Percentiles rank a stretch among this genome's conserved stretches.
These are phyloP conservation scores for Gallinago nigripennis DNA, from an alignment of 2,797 vertebrate genomes.

Conservation along the genomic window DNA sequence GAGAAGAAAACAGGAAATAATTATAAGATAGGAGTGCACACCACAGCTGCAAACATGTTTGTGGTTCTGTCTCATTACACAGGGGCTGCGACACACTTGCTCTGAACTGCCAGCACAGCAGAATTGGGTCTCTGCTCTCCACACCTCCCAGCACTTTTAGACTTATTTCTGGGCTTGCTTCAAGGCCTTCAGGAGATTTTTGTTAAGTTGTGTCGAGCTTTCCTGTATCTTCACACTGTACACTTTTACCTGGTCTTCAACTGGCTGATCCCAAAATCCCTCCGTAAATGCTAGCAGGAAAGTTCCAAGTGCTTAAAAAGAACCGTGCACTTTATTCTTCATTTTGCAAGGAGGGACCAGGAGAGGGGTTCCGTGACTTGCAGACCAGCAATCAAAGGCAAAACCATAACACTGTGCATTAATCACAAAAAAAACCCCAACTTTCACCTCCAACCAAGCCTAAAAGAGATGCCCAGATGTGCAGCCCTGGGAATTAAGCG, in stretches of 20 bases:
- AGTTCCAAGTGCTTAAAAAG: background rate
- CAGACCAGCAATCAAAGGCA: background rate
- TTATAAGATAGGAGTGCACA: background rate
- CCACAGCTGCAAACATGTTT: conserved; percentile 5
- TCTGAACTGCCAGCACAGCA: background rate
- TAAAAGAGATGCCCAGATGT: background rate
- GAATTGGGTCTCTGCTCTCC: background rate
- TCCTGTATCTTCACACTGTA: background rate
- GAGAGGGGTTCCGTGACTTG: background rate
- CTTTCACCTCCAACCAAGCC: background rate
- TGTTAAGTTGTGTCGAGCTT: background rate
- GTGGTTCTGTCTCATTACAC: background rate
- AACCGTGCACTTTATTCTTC: background rate
- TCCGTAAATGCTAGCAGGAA: background rate
- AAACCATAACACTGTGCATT: background rate
- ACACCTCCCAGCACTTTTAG: background rate
- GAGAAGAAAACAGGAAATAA: conserved; percentile 55
- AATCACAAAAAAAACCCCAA: background rate
- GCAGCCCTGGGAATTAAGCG: background rate
- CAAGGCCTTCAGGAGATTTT: background rate
- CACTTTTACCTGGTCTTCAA: background rate
- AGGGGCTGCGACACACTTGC: conserved; percentile 5
- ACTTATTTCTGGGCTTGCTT: background rate
- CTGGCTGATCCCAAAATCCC: conserved; percentile 3
- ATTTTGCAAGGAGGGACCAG: background rate